Conservation (phyloP, 2,888 invertebrate genomes). For the Spodoptera littoralis region DNA sequence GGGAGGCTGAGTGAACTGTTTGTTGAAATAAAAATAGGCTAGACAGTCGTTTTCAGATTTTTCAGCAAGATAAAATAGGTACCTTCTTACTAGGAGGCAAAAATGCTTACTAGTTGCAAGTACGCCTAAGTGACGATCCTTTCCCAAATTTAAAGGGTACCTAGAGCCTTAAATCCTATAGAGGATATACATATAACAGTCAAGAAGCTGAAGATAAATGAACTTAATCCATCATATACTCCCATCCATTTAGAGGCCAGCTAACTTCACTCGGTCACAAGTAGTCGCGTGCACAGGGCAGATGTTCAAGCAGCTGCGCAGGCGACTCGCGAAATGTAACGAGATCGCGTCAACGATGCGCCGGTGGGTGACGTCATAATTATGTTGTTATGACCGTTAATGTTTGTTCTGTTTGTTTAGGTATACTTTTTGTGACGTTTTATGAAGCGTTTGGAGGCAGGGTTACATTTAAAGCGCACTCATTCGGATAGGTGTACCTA, state of each 20-base stretch:
- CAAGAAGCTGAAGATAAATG: constrained; percentile 9
- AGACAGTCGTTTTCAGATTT: too few species aligned
- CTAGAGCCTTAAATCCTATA: too few species aligned
- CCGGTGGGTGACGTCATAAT: constrained; percentile 50
- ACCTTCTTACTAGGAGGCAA: too few species aligned
- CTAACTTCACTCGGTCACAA: constrained; percentile 21
- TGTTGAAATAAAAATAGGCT: too few species aligned
- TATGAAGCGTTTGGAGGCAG: constrained; percentile 2
- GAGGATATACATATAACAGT: too few species aligned
- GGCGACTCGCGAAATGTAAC: constrained; percentile 56
- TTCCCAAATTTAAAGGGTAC: too few species aligned
- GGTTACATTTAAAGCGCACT: background rate
- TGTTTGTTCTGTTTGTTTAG: constrained; percentile 32
- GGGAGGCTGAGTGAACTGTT: too few species aligned
- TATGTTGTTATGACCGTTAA: constrained; percentile 52
- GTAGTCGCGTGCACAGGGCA: constrained; percentile 63
- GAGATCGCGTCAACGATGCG: constrained; percentile 51
- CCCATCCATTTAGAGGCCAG: constrained; percentile 29
- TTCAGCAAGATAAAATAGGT: too few species aligned
- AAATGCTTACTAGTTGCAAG: too few species aligned
- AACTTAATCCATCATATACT: constrained; percentile 27
- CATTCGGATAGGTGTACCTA: too few species aligned
- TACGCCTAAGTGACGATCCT: too few species aligned
- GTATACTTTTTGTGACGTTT: constrained; percentile 22
- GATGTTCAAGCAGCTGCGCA: constrained; percentile 70